phyloP scores from a whole-genome alignment of 2,113 vertebrate species.

The Phylloscopus trochiloides region DNA sequence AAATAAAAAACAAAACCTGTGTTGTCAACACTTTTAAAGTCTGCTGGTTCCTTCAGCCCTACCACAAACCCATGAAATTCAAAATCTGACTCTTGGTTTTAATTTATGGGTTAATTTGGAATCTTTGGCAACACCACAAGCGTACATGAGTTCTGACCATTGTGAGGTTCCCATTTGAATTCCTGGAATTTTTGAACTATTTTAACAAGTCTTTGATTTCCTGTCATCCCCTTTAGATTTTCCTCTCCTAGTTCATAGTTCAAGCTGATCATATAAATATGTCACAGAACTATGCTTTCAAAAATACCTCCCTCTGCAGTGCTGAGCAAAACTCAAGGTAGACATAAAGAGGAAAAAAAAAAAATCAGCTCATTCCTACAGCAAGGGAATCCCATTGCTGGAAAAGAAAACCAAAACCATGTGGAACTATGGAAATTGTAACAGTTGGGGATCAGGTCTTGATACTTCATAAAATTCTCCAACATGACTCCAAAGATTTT shows the following conservation, averaged over 20 bases:
- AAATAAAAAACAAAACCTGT: neutral
- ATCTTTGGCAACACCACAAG: neutral
- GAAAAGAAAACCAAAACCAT: neutral
- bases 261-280: neutral
- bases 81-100: slow-evolving; percentile 15
- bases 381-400: neutral
- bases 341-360: neutral
- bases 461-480: neutral
- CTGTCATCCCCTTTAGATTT: neutral
- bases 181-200: slow-evolving; percentile 12
- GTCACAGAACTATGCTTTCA: neutral
- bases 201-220: slow-evolving; percentile 31
- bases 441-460: neutral
- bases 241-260: neutral
- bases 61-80: neutral
- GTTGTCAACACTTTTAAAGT: neutral
- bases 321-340: neutral
- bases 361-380: neutral
- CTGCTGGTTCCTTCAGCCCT: neutral
- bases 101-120: slow-evolving; percentile 20
- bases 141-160: neutral
- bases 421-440: neutral
- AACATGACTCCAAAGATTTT: neutral
- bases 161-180: slow-evolving; percentile 5
- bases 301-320: neutral